Percentiles rank a stretch among this genome's conserved stretches.
phyloP scores from a whole-genome alignment of 23 tunicate species.

The Styela clava region DNA sequence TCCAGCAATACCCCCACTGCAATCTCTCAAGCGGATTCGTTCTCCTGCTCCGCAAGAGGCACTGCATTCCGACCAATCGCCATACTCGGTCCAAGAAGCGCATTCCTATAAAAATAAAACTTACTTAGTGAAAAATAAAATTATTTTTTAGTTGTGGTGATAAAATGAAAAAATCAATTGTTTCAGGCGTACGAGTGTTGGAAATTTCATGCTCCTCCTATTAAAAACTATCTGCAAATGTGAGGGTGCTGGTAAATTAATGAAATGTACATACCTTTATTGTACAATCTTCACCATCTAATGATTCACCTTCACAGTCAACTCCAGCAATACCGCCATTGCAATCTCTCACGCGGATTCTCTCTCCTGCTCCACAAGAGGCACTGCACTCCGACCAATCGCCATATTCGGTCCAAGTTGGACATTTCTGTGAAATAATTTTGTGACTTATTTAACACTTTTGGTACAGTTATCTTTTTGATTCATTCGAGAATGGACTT shows the following conservation, averaged over 20 bases:
- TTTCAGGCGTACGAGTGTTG: too few relatives aligned
- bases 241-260: too few relatives aligned
- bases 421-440: conserved; percentile 50
- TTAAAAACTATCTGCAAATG: too few relatives aligned
- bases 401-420: conserved; percentile 56
- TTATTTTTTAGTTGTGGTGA: too few relatives aligned
- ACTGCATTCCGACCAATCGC: conserved; percentile 45
- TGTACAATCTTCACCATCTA: conserved; percentile 22
- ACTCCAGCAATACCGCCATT: conserved; percentile 45
- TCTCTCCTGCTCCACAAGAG: conserved; percentile 47
- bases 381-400: conserved; percentile 48
- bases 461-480: too few relatives aligned
- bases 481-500: too few relatives aligned
- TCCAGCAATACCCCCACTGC: conserved; percentile 45
- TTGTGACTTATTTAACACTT: too few relatives aligned
- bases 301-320: conserved; percentile 32
- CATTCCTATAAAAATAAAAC: conserved; percentile 46
- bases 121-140: too few relatives aligned
- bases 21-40: conserved; percentile 24
- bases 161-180: too few relatives aligned
- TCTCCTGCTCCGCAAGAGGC: conserved; percentile 51
- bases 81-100: conserved; percentile 58
- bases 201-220: too few relatives aligned
- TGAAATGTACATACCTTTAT: conserved; percentile 21
- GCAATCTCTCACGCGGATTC: conserved; percentile 34